Evolutionary conservation across 2,113 vertebrate genomes (phyloP), one percentile per base, ranked within the genome.

Genomic region (Oxyura jamaicensis): DNA sequence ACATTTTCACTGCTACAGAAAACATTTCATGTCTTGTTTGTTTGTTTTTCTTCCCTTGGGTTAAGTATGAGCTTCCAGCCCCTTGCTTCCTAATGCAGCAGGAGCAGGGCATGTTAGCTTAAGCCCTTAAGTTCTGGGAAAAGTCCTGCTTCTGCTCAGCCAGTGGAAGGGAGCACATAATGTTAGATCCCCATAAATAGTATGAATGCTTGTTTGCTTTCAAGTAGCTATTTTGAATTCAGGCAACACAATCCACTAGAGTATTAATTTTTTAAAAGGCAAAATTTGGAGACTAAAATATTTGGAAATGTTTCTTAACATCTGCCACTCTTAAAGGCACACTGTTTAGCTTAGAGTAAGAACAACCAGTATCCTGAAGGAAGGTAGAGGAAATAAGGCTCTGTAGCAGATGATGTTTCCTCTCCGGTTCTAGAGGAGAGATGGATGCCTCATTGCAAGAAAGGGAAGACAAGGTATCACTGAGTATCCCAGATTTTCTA

Each of bases 181-280:
- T 58, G n/a, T 74, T 80, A 80, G n/a, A 55, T 81, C 4, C 42
- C 88, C 42, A 36, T 75, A 90, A 88, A 84, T 31, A 88, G 16
- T 75, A 31, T 25, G 55, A 77, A 78, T 52, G 12, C 11, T 56
- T 56, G 69, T 75, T 91, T 88, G 25, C 81, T 96, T 94, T 72
- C 66, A 68, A 81, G 60, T 35, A 67, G 44, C 72, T 96, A 6
- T 77, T 95, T 91, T 74, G 46, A 90, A 93, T 83, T 95, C 48
- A 48, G 42, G 14, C 46, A 68, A 25, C 26, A 58, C 21, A 90
- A 86, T 83, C 46, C 60, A 58, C 60, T 60, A 29, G 46, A 19
- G 5, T 72, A 72, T 87, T 77, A 39, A 9, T 53, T 58, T 95
- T 94, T 91, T 81, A 10, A 48, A 85, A 93, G 41, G 42, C 56